These are phyloP conservation scores for Artibeus lituratus DNA, from an alignment of 2,797 vertebrate genomes.

Conservation along the genomic window DNA sequence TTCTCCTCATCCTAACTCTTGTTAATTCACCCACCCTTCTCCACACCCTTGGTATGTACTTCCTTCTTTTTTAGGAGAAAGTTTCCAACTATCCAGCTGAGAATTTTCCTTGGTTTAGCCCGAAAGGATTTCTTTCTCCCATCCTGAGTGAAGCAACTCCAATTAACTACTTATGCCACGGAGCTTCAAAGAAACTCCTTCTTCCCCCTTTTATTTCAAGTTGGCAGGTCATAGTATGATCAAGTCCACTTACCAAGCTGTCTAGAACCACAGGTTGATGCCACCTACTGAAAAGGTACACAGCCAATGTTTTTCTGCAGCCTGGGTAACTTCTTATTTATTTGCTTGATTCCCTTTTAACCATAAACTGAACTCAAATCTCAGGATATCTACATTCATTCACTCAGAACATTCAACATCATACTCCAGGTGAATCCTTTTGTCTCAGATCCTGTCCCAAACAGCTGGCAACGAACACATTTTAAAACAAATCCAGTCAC, in stretches of 20 bases:
- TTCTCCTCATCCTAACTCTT: background rate
- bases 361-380: background rate
- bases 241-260: background rate
- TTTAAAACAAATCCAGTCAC: conserved; percentile 23
- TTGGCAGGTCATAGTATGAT: background rate
- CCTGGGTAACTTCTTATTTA: background rate
- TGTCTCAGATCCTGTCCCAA: background rate
- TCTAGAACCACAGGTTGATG: background rate
- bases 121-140: conserved; percentile 52
- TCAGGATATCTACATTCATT: background rate
- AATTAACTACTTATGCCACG: background rate
- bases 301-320: background rate
- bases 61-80: background rate
- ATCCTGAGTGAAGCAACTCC: conserved; percentile 62
- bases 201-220: conserved; percentile 15
- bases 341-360: background rate
- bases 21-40: background rate
- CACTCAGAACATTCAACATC: background rate
- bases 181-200: conserved; percentile 54
- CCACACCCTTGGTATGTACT: background rate
- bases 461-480: background rate
- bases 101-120: conserved; percentile 45
- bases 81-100: conserved; percentile 8
- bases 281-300: background rate
- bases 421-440: background rate